phyloP scores from a whole-genome alignment of 1,140 invertebrate species.

The Mesaphorura yosii region DNA sequence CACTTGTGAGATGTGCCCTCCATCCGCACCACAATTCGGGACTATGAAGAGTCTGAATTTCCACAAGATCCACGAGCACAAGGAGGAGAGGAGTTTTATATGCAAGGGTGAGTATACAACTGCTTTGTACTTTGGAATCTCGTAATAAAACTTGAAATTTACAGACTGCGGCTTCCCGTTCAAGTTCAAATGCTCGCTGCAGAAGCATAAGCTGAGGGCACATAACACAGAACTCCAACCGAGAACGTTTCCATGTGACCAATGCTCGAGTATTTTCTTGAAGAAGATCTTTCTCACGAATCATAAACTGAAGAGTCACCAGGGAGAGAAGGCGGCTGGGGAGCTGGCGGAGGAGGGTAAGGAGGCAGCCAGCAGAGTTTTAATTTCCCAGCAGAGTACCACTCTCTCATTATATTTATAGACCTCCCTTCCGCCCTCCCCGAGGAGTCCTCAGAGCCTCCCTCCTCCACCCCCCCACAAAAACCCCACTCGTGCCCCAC shows the following conservation, averaged over 20 bases:
- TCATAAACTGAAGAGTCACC: slow-evolving; percentile 11
- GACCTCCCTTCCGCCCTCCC: too few relatives aligned
- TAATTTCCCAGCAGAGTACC: too few relatives aligned
- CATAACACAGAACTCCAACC: slow-evolving; percentile 8
- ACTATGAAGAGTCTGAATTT: slow-evolving; percentile 10
- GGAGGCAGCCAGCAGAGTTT: too few relatives aligned
- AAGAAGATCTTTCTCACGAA: slow-evolving; percentile 6
- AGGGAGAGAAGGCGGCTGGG: not conserved
- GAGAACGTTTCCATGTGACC: slow-evolving; percentile 3
- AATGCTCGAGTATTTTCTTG: slow-evolving; percentile 6
- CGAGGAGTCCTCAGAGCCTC: too few relatives aligned
- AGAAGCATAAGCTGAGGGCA: slow-evolving; percentile 1
- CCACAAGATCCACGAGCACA: slow-evolving; percentile 2
- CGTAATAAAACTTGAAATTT: too few relatives aligned
- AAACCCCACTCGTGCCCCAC: slow-evolving; percentile 15
- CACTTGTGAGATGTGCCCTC: slow-evolving; percentile 10
- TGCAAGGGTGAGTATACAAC: too few relatives aligned
- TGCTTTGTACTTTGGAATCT: too few relatives aligned
- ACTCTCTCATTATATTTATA: too few relatives aligned
- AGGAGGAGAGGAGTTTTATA: not conserved
- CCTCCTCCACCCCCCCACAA: too few relatives aligned
- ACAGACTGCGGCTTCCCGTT: slow-evolving; percentile 13
- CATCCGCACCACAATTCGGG: not conserved
- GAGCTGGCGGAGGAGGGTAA: not conserved
- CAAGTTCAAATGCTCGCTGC: slow-evolving; percentile 1